Evolutionary conservation across 2,888 invertebrate genomes (phyloP).

Genomic region (Epinotia bilunana): DNA sequence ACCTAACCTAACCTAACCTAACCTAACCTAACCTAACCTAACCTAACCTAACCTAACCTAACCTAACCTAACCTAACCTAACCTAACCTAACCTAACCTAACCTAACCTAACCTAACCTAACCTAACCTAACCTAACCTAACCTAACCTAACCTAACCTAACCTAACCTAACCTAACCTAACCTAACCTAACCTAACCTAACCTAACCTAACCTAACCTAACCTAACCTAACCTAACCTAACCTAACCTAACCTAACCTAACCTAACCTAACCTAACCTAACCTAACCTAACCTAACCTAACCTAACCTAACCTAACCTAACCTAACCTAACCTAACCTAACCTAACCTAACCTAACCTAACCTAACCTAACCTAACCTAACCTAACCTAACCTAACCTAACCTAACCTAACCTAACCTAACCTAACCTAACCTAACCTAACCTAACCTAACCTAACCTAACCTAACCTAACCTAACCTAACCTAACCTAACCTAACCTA

Average conservation of each 20-base stretch:
- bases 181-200: conserved; percentile 22
- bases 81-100: conserved; percentile 22
- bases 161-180: conserved; percentile 22
- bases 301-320: conserved; percentile 22
- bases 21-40: conserved; percentile 22
- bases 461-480: conserved; percentile 22
- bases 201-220: conserved; percentile 22
- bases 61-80: conserved; percentile 22
- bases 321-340: conserved; percentile 22
- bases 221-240: conserved; percentile 22
- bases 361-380: conserved; percentile 22
- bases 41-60: conserved; percentile 22
- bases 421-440: conserved; percentile 22
- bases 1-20: conserved; percentile 22
- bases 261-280: conserved; percentile 22
- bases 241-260: conserved; percentile 22
- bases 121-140: conserved; percentile 22
- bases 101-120: conserved; percentile 22
- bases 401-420: conserved; percentile 22
- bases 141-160: conserved; percentile 22
- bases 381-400: conserved; percentile 22
- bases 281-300: conserved; percentile 22
- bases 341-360: conserved; percentile 22
- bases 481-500: conserved; percentile 22
- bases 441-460: conserved; percentile 22